These are phyloP conservation scores for Eulemur mongoz DNA, from an alignment of 2,797 vertebrate species.

Conservation along the genomic window DNA sequence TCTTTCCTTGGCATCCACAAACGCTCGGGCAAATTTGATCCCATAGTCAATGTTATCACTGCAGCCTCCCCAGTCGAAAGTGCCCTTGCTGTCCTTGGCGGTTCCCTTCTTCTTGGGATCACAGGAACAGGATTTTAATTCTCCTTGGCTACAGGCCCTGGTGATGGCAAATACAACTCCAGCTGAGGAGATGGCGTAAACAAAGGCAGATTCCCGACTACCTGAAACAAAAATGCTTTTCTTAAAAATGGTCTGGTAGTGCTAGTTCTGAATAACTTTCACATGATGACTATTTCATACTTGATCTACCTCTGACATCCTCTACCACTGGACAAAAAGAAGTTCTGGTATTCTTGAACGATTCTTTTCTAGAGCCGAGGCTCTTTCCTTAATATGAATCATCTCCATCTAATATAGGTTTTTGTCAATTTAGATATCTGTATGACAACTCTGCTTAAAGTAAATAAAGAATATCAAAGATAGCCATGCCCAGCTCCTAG, in stretches of 20 bases:
- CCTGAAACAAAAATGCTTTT: conserved; percentile 85
- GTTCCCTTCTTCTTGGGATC: conserved; percentile 94
- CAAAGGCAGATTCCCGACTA: conserved; percentile 96
- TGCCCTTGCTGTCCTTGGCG: conserved; percentile 90
- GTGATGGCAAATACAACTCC: conserved; percentile 96
- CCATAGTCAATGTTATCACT: conserved; percentile 97
- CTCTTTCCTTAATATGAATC: not conserved
- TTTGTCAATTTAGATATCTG: not conserved
- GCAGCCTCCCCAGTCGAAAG: conserved; percentile 97
- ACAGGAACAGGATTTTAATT: conserved; percentile 95
- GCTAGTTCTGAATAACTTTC: not conserved
- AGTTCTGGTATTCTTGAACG: not conserved
- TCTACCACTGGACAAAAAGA: not conserved
- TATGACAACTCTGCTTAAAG: not conserved
- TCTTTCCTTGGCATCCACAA: conserved; percentile 95
- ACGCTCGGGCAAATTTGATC: conserved; percentile 92
- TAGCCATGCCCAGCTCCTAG: not conserved
- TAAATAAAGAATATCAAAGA: not conserved
- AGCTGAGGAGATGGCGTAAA: conserved; percentile 97
- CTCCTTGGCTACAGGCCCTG: conserved; percentile 96
- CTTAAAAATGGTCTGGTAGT: conserved; percentile 34
- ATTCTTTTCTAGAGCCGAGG: not conserved
- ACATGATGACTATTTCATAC: not conserved
- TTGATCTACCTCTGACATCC: not conserved
- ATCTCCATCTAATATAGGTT: not conserved